Evolutionary conservation across 2,888 invertebrate genomes (phyloP).

Genomic region (Philopedon plagiatum): DNA sequence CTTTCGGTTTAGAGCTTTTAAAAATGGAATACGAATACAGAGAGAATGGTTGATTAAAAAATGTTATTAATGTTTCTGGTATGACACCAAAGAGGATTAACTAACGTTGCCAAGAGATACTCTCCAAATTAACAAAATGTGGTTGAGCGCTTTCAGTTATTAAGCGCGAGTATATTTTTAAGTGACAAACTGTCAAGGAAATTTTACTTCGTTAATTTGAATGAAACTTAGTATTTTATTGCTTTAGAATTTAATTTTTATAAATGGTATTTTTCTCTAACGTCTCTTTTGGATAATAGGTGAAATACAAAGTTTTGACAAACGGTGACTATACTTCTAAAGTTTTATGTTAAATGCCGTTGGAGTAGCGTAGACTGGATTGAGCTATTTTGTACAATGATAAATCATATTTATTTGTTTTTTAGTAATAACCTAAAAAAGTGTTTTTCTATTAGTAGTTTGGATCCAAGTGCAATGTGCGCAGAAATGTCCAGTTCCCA

Average conservation of each 20-base stretch:
- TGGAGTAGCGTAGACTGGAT: no score
- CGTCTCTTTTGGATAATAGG: no score
- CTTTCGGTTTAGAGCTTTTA: slow-evolving; percentile 6
- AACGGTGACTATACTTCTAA: no score
- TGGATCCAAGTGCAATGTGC: no score
- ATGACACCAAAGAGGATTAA: slow-evolving; percentile 21
- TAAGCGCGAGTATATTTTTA: slow-evolving; percentile 6
- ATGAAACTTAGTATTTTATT: background rate
- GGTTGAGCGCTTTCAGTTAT: slow-evolving; percentile 7
- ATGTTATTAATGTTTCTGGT: slow-evolving; percentile 23
- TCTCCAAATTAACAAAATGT: slow-evolving; percentile 21
- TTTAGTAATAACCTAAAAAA: no score
- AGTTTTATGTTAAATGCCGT: no score
- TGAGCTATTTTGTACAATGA: no score
- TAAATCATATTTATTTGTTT: no score
- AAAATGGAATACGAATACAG: slow-evolving; percentile 22
- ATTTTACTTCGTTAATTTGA: background rate
- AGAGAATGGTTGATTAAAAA: slow-evolving; percentile 25
- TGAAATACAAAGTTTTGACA: no score
- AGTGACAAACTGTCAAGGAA: slow-evolving; percentile 8
- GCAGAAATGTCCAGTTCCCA: no score
- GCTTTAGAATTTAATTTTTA: background rate
- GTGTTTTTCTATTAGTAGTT: no score
- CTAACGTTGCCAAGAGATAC: slow-evolving; percentile 24
- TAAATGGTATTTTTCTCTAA: no score